These are phyloP conservation scores for Symphodus melops DNA, from an alignment of 2,113 vertebrate species.

Conservation along the genomic window DNA sequence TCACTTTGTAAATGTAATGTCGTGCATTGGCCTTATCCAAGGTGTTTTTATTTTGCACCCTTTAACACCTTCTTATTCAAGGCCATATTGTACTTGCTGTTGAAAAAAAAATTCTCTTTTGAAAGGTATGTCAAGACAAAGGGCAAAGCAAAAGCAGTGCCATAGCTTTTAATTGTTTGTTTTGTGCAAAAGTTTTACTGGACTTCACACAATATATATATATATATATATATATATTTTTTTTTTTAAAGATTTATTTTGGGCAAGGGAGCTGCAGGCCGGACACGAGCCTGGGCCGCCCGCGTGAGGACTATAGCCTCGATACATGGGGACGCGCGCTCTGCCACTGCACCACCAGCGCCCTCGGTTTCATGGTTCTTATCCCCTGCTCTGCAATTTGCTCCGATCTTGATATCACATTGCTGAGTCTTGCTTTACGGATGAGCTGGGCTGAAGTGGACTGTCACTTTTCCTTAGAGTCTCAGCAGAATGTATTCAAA, in stretches of 20 bases:
- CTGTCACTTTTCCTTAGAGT: conserved; percentile 49
- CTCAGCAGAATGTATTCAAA: conserved; percentile 49
- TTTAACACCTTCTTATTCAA: background rate
- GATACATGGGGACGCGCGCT: too few relatives aligned
- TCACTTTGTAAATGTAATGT: conserved; percentile 16
- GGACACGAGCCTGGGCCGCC: too few relatives aligned
- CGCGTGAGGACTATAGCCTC: too few relatives aligned
- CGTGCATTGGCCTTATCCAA: background rate
- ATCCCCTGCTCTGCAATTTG: conserved; percentile 39
- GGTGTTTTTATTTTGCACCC: background rate
- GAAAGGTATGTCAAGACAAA: background rate
- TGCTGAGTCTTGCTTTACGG: conserved; percentile 56
- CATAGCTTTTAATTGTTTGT: background rate
- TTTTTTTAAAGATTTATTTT: too few relatives aligned
- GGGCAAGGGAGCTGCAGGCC: too few relatives aligned
- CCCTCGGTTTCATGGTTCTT: conserved; percentile 32
- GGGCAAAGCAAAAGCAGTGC: background rate
- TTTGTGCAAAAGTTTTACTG: background rate
- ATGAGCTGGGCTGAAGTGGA: conserved; percentile 50
- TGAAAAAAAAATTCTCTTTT: background rate
- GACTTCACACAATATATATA: background rate
- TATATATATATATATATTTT: too few relatives aligned
- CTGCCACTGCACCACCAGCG: too few relatives aligned
- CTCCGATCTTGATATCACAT: conserved; percentile 41
- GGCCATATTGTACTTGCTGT: background rate